Evolutionary conservation across 2,797 vertebrate species (phyloP), one percentile per base, ranked within the genome.

Genomic region (Danio tinwini): DNA sequence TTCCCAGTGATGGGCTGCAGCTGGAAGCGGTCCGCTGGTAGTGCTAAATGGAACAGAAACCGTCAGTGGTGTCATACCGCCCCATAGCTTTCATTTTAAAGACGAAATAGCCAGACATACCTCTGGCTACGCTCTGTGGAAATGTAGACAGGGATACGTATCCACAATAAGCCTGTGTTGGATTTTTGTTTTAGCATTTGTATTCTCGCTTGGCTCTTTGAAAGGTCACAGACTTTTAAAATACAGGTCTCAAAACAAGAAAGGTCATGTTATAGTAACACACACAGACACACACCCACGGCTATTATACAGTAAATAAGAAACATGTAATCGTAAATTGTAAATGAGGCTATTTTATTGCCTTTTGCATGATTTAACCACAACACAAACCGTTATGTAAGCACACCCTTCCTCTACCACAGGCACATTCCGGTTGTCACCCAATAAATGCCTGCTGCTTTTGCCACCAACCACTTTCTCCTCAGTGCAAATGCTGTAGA

Each of bases 161-260:
- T n/a, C n/a, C n/a, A n/a, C n/a, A n/a, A n/a, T n/a, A 29, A 29
- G 29, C 29, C 29, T 29, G 29, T 1, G 29, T 29, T 29, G 29
- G 3, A 29, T 29, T 29, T 29, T 29, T 29, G 29, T 29, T 29
- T 29, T 1, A 29, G 29, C 29, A 29, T 70, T 58, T 69, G 55
- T 70, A 40, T 70, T 78, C n/a, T 59, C 50, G 16, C 40, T 62
- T 19, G 6, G n/a, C 56, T 50, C 29, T 59, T 69, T n/a, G 40
- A 78, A 78, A 69, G 45, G 65, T 78, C 56, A 70, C 29, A 6
- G 8, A 10, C 40, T 68, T 68, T 14, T 21, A 6, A 40, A 21
- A 19, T 56, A 69, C 16, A 68, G 13, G 14, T 47, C 11, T 58
- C 2, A 17, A 52, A 17, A 14, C 13, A 40, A 52, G 17, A 78